These are phyloP conservation scores for Spea multiplicata DNA, from an alignment of 2,113 vertebrate species.

Conservation along the genomic window DNA sequence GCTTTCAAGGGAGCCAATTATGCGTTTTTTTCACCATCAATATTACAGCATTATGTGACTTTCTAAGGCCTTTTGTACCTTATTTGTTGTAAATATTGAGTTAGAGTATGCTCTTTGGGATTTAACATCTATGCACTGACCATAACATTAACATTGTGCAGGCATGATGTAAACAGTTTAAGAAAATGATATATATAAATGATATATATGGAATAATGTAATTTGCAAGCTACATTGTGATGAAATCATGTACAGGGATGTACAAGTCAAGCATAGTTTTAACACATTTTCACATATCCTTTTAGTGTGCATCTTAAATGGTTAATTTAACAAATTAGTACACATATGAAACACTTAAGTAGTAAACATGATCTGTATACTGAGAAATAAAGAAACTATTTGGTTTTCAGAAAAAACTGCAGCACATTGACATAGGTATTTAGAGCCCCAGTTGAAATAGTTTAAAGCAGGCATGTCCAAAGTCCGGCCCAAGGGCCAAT, in stretches of 20 bases:
- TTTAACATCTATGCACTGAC: constrained; percentile 48
- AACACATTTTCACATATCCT: background rate
- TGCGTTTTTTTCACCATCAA: constrained; percentile 43
- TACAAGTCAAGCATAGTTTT: too few relatives aligned
- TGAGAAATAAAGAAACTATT: too few relatives aligned
- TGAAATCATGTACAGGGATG: background rate
- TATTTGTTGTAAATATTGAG: constrained; percentile 59
- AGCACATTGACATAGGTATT: too few relatives aligned
- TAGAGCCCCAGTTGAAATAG: too few relatives aligned
- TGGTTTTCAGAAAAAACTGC: too few relatives aligned
- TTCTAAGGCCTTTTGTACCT: constrained; percentile 46
- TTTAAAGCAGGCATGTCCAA: too few relatives aligned
- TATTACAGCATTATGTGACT: constrained; percentile 49
- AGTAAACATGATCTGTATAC: background rate
- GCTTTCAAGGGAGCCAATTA: constrained; percentile 64
- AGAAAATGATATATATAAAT: background rate
- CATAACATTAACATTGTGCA: constrained; percentile 41
- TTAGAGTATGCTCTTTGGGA: constrained; percentile 54
- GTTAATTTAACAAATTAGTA: background rate
- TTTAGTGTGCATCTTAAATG: background rate
- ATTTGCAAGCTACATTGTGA: background rate
- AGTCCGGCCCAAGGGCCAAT: too few relatives aligned
- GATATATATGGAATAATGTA: background rate
- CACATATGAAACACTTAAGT: background rate
- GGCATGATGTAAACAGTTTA: constrained; percentile 26